phyloP scores from a whole-genome alignment of 2,113 vertebrate genomes.

The Oryzias javanicus region DNA sequence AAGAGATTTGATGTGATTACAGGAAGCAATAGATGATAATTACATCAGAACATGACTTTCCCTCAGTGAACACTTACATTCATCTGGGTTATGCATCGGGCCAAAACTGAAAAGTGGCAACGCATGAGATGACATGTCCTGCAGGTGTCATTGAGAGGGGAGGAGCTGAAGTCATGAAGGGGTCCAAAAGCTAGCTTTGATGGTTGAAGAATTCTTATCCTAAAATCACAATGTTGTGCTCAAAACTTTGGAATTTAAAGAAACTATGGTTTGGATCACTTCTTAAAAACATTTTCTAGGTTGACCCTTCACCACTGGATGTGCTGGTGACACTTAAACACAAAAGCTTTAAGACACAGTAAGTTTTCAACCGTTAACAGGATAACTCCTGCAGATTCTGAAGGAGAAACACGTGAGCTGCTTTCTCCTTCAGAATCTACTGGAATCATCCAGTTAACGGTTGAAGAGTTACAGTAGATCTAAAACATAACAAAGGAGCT shows the following conservation, averaged over 20 bases:
- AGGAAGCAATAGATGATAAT: slow-evolving; percentile 97
- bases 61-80: slow-evolving; percentile 74
- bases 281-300: too few species aligned
- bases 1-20: slow-evolving; percentile 91
- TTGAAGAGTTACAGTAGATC: too few species aligned
- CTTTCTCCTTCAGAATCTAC: too few species aligned
- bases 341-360: too few species aligned
- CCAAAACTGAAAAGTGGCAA: slow-evolving; percentile 68
- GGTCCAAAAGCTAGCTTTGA: slow-evolving; percentile 33
- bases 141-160: slow-evolving; percentile 16
- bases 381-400: too few species aligned
- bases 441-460: too few species aligned
- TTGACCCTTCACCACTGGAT: too few species aligned
- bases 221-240: not conserved
- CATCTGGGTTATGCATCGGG: slow-evolving; percentile 75
- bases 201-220: not conserved
- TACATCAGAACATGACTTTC: slow-evolving; percentile 88
- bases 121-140: slow-evolving; percentile 51
- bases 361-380: too few species aligned
- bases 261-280: not conserved
- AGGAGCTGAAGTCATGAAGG: slow-evolving; percentile 30
- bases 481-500: too few species aligned
- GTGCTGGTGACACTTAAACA: too few species aligned
- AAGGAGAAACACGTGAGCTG: too few species aligned
- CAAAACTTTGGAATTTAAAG: not conserved